Base-by-base conservation (phyloP, 2,797 vertebrate genomes). In the Coracias cyanogaster region DNA sequence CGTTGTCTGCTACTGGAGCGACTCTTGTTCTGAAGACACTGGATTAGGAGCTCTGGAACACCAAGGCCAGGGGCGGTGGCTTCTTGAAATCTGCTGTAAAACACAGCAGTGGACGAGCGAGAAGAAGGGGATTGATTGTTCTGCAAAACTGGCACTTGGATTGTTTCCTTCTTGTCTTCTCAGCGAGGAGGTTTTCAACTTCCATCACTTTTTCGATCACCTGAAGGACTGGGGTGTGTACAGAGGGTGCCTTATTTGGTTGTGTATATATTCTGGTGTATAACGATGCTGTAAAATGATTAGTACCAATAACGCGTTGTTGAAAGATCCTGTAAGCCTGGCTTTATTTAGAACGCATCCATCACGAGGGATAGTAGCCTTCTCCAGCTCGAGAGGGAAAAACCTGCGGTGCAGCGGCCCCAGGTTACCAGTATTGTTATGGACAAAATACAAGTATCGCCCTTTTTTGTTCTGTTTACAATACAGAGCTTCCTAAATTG, bases 351-450 rank as follows among this genome's bases (percentile, higher is more conserved):
- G 43, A 66, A 6, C 4, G 10, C 29, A 33, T 35, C 55, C 35
- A 10, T 66, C 33, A 7, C 9, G 46, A 31, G 15, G 16, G 31
- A 18, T 41, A 8, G 6, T 48, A 39, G 14, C 70, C 7, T 57
- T 16, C 33, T 86, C 26, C 65, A 45, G 39, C 67, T 69, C 65
- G 31, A 1, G 4, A 10, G 1, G 54, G 66, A 64, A 45, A 7
- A 49, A 52, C 17, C 70, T n/a, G 25, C 61, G 35, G 55, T 33
- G 66, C 46, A 22, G 4, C 1, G 2, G 37, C 67, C 45, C 43
- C 35, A 9, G 19, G 4, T n/a, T 10, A 29, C 1, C 5, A 0
- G 16, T 20, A 5, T 16, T 18, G 7, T 60, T 12, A 28, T 1
- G 51, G 51, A 15, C 4, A 12, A 58, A 79, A 66, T 3, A 15